These are phyloP conservation scores for Sialia sialis DNA, from an alignment of 2,113 vertebrate genomes.

Conservation along the genomic window DNA sequence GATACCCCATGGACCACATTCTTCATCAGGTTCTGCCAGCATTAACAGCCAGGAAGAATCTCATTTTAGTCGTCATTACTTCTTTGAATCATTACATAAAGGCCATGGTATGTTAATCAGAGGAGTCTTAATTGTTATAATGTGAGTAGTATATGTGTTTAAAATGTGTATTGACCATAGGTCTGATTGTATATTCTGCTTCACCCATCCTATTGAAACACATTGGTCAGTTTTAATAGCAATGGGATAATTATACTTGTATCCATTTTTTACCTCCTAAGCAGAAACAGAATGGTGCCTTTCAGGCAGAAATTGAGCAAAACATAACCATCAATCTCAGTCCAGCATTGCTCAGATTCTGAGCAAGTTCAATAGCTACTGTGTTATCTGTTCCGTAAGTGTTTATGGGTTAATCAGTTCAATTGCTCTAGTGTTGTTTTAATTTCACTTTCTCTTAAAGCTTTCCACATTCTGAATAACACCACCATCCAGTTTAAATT, in stretches of 20 bases:
- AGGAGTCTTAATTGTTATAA: neutral
- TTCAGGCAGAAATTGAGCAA: neutral
- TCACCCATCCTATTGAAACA: neutral
- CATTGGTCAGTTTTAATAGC: neutral
- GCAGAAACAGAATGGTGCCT: neutral
- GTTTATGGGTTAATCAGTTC: neutral
- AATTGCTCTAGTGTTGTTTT: neutral
- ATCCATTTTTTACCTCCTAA: neutral
- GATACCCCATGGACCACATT: neutral
- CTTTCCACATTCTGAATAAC: constrained; percentile 95
- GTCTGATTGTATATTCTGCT: neutral
- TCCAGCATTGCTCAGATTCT: neutral
- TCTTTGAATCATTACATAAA: constrained; percentile 88
- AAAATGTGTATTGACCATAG: neutral
- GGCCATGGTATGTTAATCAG: constrained; percentile 83
- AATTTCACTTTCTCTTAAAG: constrained; percentile 62
- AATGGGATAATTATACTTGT: neutral
- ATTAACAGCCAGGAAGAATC: constrained; percentile 78
- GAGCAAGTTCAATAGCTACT: neutral
- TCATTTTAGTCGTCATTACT: constrained; percentile 91
- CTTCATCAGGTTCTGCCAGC: constrained; percentile 51
- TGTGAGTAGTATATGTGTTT: neutral
- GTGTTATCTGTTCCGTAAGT: neutral
- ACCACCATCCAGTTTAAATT: constrained; percentile 92
- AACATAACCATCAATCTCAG: neutral